A percentile compares a stretch with the other conserved stretches of the same genome.
These are phyloP conservation scores for Blera fallax DNA, from an alignment of 2,888 invertebrate genomes.

Conservation along the genomic window DNA sequence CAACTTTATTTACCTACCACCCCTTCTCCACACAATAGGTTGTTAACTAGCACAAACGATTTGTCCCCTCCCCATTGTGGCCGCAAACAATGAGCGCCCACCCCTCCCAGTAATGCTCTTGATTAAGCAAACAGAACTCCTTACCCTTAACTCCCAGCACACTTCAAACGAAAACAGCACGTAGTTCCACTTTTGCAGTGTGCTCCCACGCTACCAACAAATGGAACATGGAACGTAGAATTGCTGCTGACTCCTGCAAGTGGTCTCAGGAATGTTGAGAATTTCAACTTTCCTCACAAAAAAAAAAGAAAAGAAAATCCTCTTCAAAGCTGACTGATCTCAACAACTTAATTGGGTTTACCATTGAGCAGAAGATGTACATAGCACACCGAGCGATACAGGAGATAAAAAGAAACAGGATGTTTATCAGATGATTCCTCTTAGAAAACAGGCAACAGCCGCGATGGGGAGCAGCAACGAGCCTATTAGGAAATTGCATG, in stretches of 20 bases:
- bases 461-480: not conserved
- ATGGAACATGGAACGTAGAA: not conserved
- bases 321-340: conserved; percentile 24
- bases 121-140: not conserved
- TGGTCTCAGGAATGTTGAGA: not conserved
- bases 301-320: not conserved
- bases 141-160: not conserved
- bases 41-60: not conserved
- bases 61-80: not conserved
- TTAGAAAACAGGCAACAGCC: not conserved
- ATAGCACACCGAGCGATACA: not conserved
- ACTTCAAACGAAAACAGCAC: not conserved
- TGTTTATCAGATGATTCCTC: conserved; percentile 15
- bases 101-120: not conserved
- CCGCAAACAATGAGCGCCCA: not conserved
- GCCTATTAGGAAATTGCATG: not conserved
- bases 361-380: not conserved
- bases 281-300: not conserved
- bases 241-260: not conserved
- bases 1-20: not conserved
- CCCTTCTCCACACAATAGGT: not conserved
- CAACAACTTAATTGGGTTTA: conserved; percentile 28
- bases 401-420: not conserved
- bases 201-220: not conserved
- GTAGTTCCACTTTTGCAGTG: not conserved